phyloP scores from a whole-genome alignment of 2,888 invertebrate genomes.

The Orchesellides sinensis region DNA sequence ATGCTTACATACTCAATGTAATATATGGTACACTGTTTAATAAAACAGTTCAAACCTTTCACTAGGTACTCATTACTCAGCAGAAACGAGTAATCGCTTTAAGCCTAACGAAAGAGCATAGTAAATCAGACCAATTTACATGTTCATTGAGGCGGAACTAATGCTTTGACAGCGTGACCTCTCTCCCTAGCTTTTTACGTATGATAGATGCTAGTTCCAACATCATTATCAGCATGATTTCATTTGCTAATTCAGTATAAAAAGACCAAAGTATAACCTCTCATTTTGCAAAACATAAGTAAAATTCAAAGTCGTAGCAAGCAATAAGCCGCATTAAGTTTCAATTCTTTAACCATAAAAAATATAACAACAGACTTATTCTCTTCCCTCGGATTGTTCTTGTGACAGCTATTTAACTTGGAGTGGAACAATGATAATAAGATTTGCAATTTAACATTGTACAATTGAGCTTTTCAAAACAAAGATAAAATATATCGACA shows the following conservation, averaged over 20 bases:
- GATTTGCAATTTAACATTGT: too few relatives aligned
- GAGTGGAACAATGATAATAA: too few relatives aligned
- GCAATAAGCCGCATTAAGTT: constrained; percentile 46
- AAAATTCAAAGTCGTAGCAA: neutral
- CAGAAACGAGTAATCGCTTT: constrained; percentile 56
- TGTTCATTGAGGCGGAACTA: constrained; percentile 70
- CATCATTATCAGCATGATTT: constrained; percentile 62
- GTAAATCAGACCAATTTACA: constrained; percentile 64
- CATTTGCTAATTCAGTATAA: constrained; percentile 54
- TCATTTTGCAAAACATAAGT: too few relatives aligned
- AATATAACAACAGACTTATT: constrained; percentile 50
- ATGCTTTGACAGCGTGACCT: constrained; percentile 69
- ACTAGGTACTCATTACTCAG: constrained; percentile 60
- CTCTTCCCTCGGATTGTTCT: too few relatives aligned
- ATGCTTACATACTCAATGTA: neutral
- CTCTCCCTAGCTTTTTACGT: constrained; percentile 17
- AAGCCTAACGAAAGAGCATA: constrained; percentile 40
- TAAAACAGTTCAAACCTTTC: constrained; percentile 30
- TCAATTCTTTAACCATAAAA: constrained; percentile 59
- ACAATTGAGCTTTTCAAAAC: constrained; percentile 21
- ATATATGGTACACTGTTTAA: constrained; percentile 11
- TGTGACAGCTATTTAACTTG: too few relatives aligned
- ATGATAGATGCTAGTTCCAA: too few relatives aligned
- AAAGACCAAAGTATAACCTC: too few relatives aligned
- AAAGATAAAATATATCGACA: constrained; percentile 4